Evolutionary conservation across 2,888 invertebrate species (phyloP).

Genomic region (Prenolepis imparis): DNA sequence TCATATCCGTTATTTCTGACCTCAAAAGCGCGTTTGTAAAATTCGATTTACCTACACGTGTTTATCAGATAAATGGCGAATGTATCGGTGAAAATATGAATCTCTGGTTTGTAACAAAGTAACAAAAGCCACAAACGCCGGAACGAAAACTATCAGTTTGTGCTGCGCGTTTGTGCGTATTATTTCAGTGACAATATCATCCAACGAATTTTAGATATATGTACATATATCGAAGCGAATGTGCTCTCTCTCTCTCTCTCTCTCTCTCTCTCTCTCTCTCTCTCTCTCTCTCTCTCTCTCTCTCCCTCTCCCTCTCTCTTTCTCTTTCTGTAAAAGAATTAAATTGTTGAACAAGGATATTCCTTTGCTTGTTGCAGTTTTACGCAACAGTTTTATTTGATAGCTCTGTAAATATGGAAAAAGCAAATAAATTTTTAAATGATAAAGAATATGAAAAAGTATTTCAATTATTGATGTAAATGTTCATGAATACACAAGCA

Average conservation of each 20-base stretch:
- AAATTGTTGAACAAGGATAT: conserved; percentile 33
- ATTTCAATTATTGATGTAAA: conserved; percentile 17
- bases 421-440: conserved; percentile 39
- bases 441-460: neutral
- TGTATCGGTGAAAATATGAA: conserved; percentile 52
- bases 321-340: neutral
- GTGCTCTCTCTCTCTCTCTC: neutral
- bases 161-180: conserved; percentile 43
- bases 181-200: conserved; percentile 54
- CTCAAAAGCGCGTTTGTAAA: conserved; percentile 58
- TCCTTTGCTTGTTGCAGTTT: conserved; percentile 25
- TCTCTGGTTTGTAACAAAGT: conserved; percentile 44
- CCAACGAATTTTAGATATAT: conserved; percentile 39
- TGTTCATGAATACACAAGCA: neutral
- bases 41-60: conserved; percentile 62
- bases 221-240: neutral
- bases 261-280: neutral
- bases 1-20: conserved; percentile 51
- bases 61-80: conserved; percentile 50
- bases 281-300: neutral
- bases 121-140: conserved; percentile 54
- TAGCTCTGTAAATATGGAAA: conserved; percentile 13
- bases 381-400: conserved; percentile 24
- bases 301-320: neutral
- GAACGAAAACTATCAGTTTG: conserved; percentile 49